Evolutionary conservation across 1,140 invertebrate genomes (phyloP), one percentile per base, ranked within the genome.

Genomic region (Zaprionus capensis): DNA sequence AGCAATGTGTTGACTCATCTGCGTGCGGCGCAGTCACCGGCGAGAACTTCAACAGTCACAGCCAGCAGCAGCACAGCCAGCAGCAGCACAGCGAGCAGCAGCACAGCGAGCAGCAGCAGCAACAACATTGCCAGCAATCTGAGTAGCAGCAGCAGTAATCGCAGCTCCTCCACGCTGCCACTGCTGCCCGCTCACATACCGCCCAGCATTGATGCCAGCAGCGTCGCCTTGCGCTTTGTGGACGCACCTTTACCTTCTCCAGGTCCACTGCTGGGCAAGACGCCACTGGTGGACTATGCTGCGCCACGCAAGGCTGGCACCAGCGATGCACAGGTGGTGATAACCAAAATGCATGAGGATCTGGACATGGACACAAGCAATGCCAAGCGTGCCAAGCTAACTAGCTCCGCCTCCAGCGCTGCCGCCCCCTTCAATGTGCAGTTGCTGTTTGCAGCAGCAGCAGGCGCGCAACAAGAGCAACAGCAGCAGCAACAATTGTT

Each of bases 251-350:
- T 96, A 9, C 95, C 96, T 9, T 97, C 96, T 11, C 96, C 96
- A 0, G 96, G 96, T 0, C 96, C 97, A 1, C 93, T 97, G 69
- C 93, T 97, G 17, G 96, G 96, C 3, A 96, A 96, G 77, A 97
- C 96, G 9, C 94, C 96, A 34, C 92, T 97, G 26, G 95, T 97
- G n/a, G 96, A 97, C 59, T 92, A 87, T 24, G 84, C 86, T 0
- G 78, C 80, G 2, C 80, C 82, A 0, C 67, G 73, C 7, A 91
- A 91, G 58, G 67, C 91, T 0, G 78, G 86, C 31, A 34, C 31
- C 31, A 34, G 31, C 28, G 84, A 85, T n/a, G 80, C 85, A 9
- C 77, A 76, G 17, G 91, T 92, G 22, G 83, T 92, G 0, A 92
- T 92, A 3, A 92, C 91, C 0, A 92, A 92, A 78, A 91, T 92